These are phyloP conservation scores for Halesus radiatus DNA, from an alignment of 1,140 invertebrate genomes.

Conservation along the genomic window DNA sequence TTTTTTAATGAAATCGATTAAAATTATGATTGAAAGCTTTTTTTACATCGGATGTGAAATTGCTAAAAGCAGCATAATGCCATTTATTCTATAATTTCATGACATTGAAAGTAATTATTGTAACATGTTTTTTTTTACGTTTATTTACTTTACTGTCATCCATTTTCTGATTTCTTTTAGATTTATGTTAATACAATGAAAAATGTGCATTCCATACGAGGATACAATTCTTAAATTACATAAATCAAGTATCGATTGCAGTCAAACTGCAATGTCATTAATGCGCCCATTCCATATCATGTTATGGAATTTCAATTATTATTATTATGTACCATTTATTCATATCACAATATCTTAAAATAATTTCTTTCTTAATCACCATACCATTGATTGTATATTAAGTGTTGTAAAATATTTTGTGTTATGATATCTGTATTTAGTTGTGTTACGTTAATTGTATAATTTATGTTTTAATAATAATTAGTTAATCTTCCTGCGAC, in stretches of 20 bases:
- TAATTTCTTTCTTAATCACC: neutral
- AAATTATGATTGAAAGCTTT: neutral
- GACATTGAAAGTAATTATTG: neutral
- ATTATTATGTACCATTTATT: neutral
- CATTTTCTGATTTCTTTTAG: neutral
- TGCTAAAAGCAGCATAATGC: too few relatives aligned
- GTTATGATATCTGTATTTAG: neutral
- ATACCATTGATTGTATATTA: constrained; percentile 3
- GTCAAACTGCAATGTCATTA: too few relatives aligned
- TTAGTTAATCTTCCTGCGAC: too few relatives aligned
- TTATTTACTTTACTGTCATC: neutral
- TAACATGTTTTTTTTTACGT: too few relatives aligned
- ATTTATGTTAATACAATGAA: neutral
- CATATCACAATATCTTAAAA: neutral
- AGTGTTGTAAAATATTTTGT: constrained; percentile 16
- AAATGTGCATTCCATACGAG: constrained; percentile 20
- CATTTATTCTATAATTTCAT: neutral
- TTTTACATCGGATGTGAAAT: too few relatives aligned
- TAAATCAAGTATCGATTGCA: too few relatives aligned
- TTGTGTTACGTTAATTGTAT: constrained; percentile 21
- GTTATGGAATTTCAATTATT: neutral
- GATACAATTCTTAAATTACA: constrained; percentile 20
- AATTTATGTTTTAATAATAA: constrained; percentile 8
- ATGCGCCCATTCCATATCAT: neutral
- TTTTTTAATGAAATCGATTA: too few relatives aligned